phyloP scores from a whole-genome alignment of 2,797 vertebrate species.

The Threskiornis aethiopicus region DNA sequence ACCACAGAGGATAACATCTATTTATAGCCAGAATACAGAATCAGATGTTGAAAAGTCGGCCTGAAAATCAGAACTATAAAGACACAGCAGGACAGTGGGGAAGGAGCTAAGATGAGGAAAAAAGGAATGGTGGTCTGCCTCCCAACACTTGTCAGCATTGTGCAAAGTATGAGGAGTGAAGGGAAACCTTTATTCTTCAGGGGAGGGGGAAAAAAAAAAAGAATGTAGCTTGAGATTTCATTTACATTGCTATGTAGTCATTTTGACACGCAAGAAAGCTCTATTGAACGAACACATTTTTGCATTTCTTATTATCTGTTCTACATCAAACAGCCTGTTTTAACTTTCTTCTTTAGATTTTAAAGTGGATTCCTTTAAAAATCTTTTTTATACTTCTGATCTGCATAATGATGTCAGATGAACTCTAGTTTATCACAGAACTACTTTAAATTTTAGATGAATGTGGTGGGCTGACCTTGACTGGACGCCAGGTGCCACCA shows the following conservation, averaged over 20 bases:
- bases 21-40: background rate
- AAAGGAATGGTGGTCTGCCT: background rate
- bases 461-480: no score
- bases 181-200: background rate
- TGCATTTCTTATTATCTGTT: background rate
- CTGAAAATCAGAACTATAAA: background rate
- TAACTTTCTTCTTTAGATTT: background rate
- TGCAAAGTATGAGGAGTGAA: background rate
- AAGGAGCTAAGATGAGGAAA: background rate
- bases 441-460: slow-evolving; percentile 7
- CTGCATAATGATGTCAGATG: background rate
- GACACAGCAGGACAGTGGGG: background rate
- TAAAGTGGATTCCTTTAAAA: background rate
- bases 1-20: background rate
- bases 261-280: background rate
- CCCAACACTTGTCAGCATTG: background rate
- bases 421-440: background rate
- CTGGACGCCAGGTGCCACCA: no score
- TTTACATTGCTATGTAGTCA: background rate
- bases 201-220: background rate
- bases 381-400: background rate
- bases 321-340: background rate
- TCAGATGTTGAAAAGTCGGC: background rate
- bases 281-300: background rate
- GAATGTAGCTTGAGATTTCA: background rate